Evolutionary conservation across 2,797 vertebrate species (phyloP).

Genomic region (Paedocypris micromegethes): DNA sequence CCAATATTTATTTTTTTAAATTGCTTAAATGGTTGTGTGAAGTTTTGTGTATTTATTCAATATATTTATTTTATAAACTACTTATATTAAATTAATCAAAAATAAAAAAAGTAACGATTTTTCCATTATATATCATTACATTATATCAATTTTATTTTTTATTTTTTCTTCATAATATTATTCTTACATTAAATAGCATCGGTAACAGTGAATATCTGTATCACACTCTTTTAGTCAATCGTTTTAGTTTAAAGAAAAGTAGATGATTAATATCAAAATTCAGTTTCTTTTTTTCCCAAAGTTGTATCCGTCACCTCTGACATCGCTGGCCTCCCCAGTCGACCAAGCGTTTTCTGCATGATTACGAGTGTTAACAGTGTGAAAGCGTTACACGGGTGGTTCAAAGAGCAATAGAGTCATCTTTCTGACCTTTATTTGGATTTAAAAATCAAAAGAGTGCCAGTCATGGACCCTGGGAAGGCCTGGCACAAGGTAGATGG

Average conservation of each 20-base stretch:
- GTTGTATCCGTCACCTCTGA: constrained; percentile 38
- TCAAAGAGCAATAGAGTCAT: constrained; percentile 46
- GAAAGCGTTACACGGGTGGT: constrained; percentile 46
- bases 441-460: constrained; percentile 73
- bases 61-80: too few species aligned
- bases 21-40: too few species aligned
- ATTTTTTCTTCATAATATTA: too few species aligned
- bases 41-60: too few species aligned
- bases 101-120: too few species aligned
- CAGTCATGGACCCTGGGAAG: constrained; percentile 47
- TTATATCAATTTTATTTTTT: too few species aligned
- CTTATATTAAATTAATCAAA: too few species aligned
- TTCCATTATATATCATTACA: too few species aligned
- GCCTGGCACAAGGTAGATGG: constrained; percentile 41
- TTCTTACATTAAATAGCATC: too few species aligned
- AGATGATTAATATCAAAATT: constrained; percentile 1
- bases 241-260: not conserved
- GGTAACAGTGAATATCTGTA: too few species aligned
- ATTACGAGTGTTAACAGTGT: constrained; percentile 55
- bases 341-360: constrained; percentile 35
- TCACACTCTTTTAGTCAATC: not conserved
- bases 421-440: constrained; percentile 69
- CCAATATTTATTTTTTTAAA: too few species aligned
- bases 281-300: constrained; percentile 17
- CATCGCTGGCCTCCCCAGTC: constrained; percentile 18